Evolutionary conservation across 1,140 invertebrate genomes (phyloP), one percentile per base, ranked within the genome.

Genomic region (Drosophila sturtevanti): DNA sequence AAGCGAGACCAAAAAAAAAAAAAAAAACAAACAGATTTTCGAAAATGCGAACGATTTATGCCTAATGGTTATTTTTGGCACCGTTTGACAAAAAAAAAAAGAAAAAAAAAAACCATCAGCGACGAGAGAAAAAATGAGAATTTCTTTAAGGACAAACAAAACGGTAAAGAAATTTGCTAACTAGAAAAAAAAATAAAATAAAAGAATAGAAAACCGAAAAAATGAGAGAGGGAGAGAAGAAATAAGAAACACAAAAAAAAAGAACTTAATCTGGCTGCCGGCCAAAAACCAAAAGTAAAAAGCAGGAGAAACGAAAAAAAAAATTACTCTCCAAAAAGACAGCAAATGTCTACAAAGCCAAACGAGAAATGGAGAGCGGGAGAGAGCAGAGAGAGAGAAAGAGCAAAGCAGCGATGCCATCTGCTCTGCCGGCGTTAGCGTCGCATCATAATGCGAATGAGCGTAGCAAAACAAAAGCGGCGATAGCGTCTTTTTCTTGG

Each of bases 21-120:
- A 10, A 44, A 44, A 16, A 16, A 48, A 48, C 18, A 48, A 48
- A 48, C 16, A 48, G 41, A 48, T 48, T 48, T 48, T 48, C 41
- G 59, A 38, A 44, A 41, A 44, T 48, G 22, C 21, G 21, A 24
- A 48, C 59, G 38, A 44, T 44, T 61, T 61, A 41, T 22, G 38
- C 24, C 14, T 48, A 48, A 38, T 56, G 63, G 37, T 54, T 79
- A 79, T 79, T 79, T 79, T 77, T 77, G 77, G 73, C 41, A 48
- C 10, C 73, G 77, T 56, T 76, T 60, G 41, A 65, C 66, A 69
- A 69, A 61, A 65, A 31, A 48, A 10, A 2, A 35, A 12, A 35
- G 11, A 35, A 41, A 41, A 41, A 41, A 16, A 48, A 48, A 48
- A 48, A 14, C 0, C 16, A 9, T 14, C 41, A 27, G 11, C 52